phyloP scores from a whole-genome alignment of 2,113 vertebrate genomes.

The Ochotona curzoniae region DNA sequence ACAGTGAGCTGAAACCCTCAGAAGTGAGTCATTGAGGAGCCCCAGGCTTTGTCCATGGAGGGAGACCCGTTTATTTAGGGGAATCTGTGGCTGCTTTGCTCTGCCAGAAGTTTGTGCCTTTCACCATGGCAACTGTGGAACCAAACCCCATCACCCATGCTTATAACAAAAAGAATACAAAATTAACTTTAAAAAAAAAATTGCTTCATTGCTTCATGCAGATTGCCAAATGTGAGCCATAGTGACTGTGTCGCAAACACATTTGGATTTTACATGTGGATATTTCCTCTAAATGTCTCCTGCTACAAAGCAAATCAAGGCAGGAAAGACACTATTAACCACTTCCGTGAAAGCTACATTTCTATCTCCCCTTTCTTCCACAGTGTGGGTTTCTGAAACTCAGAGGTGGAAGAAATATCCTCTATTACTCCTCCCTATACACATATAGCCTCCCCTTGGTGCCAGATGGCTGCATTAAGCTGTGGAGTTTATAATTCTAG shows the following conservation, averaged over 20 bases:
- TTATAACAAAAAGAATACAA: neutral
- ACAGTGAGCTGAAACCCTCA: neutral
- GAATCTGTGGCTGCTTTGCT: neutral
- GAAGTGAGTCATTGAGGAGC: neutral
- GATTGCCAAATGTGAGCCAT: conserved; percentile 30
- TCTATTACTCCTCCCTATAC: neutral
- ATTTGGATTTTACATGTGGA: neutral
- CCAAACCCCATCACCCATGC: neutral
- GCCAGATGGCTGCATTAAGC: neutral
- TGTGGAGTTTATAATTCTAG: neutral
- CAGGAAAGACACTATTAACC: neutral
- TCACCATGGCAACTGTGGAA: neutral
- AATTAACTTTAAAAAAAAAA: conserved; percentile 52
- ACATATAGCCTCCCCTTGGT: neutral
- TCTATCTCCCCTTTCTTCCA: neutral
- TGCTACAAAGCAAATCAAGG: neutral
- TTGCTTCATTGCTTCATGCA: neutral
- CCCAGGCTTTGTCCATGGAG: conserved; percentile 21
- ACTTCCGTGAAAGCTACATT: neutral
- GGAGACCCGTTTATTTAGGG: conserved; percentile 16
- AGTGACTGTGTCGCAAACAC: neutral
- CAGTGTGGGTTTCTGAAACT: neutral
- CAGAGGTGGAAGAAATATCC: neutral
- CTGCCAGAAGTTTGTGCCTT: neutral
- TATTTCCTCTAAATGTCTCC: neutral